A percentile compares a stretch with the other conserved stretches of the same genome.
Conservation (phyloP, 2,113 vertebrate genomes). For the Pedetes capensis region DNA sequence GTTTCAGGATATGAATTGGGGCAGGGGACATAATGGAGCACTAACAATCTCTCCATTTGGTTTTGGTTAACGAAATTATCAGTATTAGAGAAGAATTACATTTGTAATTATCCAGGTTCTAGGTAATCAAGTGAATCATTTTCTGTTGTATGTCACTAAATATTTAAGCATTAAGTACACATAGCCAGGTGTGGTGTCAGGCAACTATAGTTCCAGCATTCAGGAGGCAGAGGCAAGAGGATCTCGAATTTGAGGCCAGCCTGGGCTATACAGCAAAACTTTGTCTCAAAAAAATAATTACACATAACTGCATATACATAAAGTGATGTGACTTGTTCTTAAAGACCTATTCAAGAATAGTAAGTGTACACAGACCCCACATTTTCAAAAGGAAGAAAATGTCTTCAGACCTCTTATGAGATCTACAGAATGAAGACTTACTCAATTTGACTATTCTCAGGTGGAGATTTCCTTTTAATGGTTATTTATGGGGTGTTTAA, state of each 20-base stretch:
- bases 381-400: slow-evolving; percentile 10
- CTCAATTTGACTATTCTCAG: slow-evolving; percentile 18
- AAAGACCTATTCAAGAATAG: background rate
- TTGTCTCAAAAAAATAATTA: background rate
- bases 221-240: background rate
- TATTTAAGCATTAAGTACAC: background rate
- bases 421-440: background rate
- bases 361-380: background rate
- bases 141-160: background rate
- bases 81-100: too few species aligned
- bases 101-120: background rate
- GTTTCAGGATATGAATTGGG: background rate
- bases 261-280: background rate
- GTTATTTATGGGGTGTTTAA: slow-evolving; percentile 3
- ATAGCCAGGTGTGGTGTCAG: background rate
- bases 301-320: background rate
- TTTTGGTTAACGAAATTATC: too few species aligned
- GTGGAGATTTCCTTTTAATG: slow-evolving; percentile 49
- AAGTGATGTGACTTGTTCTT: background rate
- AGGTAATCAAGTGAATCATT: background rate
- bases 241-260: background rate
- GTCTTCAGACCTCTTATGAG: background rate
- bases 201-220: background rate
- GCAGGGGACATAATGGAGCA: background rate
- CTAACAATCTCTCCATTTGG: slow-evolving; percentile 33